Evolutionary conservation across 2,113 vertebrate species (phyloP), one percentile per base, ranked within the genome.

Genomic region (Gobius niger): DNA sequence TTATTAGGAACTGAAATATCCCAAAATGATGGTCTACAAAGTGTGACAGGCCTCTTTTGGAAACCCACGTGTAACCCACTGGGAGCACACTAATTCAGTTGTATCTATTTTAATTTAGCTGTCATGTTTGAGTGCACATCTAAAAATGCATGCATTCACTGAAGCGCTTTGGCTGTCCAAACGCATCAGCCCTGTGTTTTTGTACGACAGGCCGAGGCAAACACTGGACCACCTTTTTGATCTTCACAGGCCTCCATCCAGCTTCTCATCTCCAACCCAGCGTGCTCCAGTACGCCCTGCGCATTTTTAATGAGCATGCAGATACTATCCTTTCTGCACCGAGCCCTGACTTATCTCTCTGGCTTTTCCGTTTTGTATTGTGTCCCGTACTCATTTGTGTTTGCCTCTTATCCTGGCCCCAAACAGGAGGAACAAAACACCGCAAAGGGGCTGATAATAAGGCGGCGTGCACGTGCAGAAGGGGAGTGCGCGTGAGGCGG

Each of bases 301-400:
- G 85, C 77, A 88, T 88, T 71, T 81, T 77, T 87, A 90, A 90
- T 88, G 85, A 86, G 87, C 87, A 84, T 65, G 75, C 79, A 52
- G 73, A 85, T 77, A 59, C 67, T 70, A 77, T 86, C 76, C 66
- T 70, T 62, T 80, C 65, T 67, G 67, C 76, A 57, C 69, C 71
- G 68, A 59, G 46, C 61, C 59, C 76, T 12, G 19, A 56, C 70
- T 84, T 73, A 78, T 85, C 78, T 78, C 42, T 40, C 19, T 60
- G 57, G 9, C 15, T 9, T 63, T 67, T 44, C 0, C 62, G 57
- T 63, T 51, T 53, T 41, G 18, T 49, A 54, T 15, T 53, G 15
- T 77, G 44, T 72, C 50, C 54, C 42, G 64, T 60, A 9, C 52
- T 73, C 67, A 51, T 75, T 51, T 51, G 50, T 67, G 63, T 44